Conservation (phyloP, 2,797 vertebrate genomes). For the Melopsittacus undulatus region DNA sequence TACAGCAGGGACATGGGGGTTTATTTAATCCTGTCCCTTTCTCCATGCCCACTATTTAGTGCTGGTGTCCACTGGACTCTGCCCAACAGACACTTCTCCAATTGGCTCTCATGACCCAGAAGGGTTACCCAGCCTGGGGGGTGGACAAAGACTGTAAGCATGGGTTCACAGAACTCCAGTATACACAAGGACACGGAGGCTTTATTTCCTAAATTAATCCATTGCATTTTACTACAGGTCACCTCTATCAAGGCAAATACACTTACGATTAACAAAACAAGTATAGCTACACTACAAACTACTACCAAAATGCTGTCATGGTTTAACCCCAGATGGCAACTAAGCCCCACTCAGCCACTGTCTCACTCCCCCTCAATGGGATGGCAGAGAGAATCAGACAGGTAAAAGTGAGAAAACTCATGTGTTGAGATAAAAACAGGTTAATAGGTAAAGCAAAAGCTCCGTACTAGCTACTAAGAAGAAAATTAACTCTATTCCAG, state of each 20-base stretch:
- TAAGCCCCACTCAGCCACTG: background rate
- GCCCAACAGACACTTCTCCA: background rate
- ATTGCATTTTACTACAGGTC: background rate
- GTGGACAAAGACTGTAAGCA: background rate
- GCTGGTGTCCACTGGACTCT: background rate
- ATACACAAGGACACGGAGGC: background rate
- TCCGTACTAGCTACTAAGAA: background rate
- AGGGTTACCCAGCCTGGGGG: accelerated
- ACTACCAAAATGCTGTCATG: background rate
- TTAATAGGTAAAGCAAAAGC: background rate
- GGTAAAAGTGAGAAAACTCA: background rate
- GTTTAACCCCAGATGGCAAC: background rate
- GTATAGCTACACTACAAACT: background rate
- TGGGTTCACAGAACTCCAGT: accelerated
- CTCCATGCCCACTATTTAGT: background rate
- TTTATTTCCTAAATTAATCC: background rate
- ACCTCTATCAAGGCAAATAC: background rate
- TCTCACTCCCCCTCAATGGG: background rate
- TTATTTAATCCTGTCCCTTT: background rate
- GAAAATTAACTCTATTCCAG: background rate
- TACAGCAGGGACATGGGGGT: background rate
- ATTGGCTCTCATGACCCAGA: accelerated
- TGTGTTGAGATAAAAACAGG: background rate
- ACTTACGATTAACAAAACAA: background rate
- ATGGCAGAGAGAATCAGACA: background rate